Evolutionary conservation across 2,888 invertebrate genomes (phyloP), one percentile per base, ranked within the genome.

Genomic region (Lagria hirta): DNA sequence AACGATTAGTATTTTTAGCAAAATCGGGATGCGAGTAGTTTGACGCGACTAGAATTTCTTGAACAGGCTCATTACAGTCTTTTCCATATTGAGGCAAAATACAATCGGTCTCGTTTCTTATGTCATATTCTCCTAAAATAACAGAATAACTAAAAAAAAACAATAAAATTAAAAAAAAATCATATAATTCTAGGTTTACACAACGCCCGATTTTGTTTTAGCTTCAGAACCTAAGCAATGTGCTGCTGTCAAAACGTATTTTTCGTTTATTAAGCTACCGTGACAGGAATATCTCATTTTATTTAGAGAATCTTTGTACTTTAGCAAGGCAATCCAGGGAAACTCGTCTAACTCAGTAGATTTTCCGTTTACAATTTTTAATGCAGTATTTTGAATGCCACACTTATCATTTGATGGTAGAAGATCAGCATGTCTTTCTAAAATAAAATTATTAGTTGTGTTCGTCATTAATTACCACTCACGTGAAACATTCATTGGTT

Each of bases 221-320:
- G 77, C 77, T 5, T 73, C 64, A 0, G 77, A 77, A 49, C 75
- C 78, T 12, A 84, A 71, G 54, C 85, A 85, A 52, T 85, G 85
- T 0, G 80, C 83, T 0, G 85, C 85, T 1, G 85, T 84, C 29
- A 85, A 52, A 2, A 84, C 76, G 58, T 84, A 84, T 29, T 75
- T 74, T 0, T 71, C 67, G 27, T 76, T 78, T 53, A 85, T 81
- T 7, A 85, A 68, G 0, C 79, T 80, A 1, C 83, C 85, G 0
- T 83, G 84, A 57, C 85, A 85, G 53, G 80, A 77, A 47, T 79
- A 80, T 1, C 78, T 76, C 54, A 70, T 72, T 17, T 71, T 73
- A 17, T 73, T 77, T 2, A 18, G 12, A 62, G 80, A 72, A 70
- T 74, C 75, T 17, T 70, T 71, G 57, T 81, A 82, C 55, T 75